Conservation (phyloP, 2,797 vertebrate genomes). For the Molothrus aeneus region DNA sequence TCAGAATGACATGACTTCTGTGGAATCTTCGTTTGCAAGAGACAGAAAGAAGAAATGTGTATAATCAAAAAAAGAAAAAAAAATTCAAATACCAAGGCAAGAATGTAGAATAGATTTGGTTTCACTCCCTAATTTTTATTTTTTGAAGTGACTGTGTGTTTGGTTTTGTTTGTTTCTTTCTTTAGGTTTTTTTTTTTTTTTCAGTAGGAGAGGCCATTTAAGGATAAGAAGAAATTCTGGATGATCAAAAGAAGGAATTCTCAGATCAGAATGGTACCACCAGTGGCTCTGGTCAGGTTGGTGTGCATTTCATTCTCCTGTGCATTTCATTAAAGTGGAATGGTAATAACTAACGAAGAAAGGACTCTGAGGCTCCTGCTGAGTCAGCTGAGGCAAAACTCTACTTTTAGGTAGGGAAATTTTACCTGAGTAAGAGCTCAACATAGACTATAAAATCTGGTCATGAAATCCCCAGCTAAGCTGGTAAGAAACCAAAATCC, state of each 20-base stretch:
- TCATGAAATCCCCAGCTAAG: constrained; percentile 46
- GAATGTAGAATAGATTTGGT: neutral
- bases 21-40: neutral
- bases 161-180: accelerated
- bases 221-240: neutral
- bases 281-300: neutral
- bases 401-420: neutral
- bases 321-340: neutral
- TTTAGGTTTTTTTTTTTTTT: neutral
- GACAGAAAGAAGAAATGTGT: neutral
- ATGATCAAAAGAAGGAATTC: neutral
- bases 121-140: neutral
- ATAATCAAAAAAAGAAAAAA: neutral
- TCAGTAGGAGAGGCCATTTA: neutral
- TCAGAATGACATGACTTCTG: neutral
- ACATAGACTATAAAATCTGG: neutral
- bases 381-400: neutral
- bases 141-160: neutral
- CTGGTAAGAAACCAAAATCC: constrained; percentile 43
- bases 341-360: neutral
- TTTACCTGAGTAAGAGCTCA: constrained; percentile 25
- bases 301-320: neutral
- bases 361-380: neutral
- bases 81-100: neutral
- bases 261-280: neutral